These are phyloP conservation scores for Psettodes erumei DNA, from an alignment of 2,113 vertebrate species.

Conservation along the genomic window DNA sequence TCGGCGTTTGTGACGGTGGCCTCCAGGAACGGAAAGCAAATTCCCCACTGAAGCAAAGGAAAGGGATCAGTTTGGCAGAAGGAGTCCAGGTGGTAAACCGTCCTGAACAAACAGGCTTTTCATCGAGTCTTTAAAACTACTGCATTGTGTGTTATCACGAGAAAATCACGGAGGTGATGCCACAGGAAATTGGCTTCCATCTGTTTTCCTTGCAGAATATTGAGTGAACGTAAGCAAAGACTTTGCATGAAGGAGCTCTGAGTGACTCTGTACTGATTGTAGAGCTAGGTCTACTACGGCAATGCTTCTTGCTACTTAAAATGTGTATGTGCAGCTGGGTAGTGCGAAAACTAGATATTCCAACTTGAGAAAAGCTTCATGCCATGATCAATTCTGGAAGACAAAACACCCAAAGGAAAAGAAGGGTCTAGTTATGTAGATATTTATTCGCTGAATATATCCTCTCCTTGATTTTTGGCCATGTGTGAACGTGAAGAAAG, in stretches of 20 bases:
- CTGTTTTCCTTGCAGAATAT: conserved; percentile 43
- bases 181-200: conserved; percentile 35
- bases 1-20: neutral
- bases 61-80: conserved; percentile 12
- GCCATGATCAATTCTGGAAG: neutral
- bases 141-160: conserved; percentile 30
- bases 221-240: conserved; percentile 20
- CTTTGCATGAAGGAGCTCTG: conserved; percentile 15
- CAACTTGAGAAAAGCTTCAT: neutral
- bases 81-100: conserved; percentile 42
- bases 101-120: conserved; percentile 47
- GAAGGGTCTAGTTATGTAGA: neutral
- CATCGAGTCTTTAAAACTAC: conserved; percentile 46
- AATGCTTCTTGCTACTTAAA: conserved; percentile 1
- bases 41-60: conserved; percentile 4
- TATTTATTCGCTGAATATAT: neutral
- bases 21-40: conserved; percentile 21
- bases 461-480: neutral
- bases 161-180: conserved; percentile 39
- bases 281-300: neutral
- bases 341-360: conserved; percentile 11
- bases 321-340: neutral
- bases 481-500: neutral
- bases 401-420: conserved; percentile 4
- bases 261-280: neutral